Evolutionary conservation across 2,797 vertebrate genomes (phyloP).

Genomic region (Choloepus didactylus): DNA sequence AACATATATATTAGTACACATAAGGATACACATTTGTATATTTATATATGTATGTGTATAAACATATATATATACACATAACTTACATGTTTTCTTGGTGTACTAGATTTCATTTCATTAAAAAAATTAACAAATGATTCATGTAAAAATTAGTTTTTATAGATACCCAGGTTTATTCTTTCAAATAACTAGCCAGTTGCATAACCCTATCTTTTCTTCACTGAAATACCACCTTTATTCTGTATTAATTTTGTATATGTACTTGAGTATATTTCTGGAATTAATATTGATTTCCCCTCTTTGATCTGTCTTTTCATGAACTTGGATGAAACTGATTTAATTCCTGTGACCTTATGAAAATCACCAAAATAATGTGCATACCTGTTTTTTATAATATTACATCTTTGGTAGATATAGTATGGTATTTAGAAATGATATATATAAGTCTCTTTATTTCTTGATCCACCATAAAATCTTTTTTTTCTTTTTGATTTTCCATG

Average conservation of each 20-base stretch:
- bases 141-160: neutral
- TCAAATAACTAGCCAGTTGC: neutral
- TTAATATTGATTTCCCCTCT: neutral
- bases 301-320: neutral
- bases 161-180: neutral
- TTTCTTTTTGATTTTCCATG: neutral
- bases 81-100: neutral
- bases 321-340: neutral
- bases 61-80: neutral
- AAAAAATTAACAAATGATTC: neutral
- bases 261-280: slow-evolving; percentile 7
- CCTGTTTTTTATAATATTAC: neutral
- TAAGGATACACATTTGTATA: too few species aligned
- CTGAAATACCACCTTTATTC: neutral
- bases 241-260: neutral
- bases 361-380: neutral
- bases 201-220: neutral
- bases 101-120: neutral
- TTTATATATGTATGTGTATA: too few species aligned
- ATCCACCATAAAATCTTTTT: too few species aligned
- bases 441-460: neutral
- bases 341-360: neutral
- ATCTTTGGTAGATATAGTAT: neutral
- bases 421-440: neutral
- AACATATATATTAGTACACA: neutral